These are phyloP conservation scores for Callipepla californica DNA, from an alignment of 2,113 vertebrate species.

Conservation along the genomic window DNA sequence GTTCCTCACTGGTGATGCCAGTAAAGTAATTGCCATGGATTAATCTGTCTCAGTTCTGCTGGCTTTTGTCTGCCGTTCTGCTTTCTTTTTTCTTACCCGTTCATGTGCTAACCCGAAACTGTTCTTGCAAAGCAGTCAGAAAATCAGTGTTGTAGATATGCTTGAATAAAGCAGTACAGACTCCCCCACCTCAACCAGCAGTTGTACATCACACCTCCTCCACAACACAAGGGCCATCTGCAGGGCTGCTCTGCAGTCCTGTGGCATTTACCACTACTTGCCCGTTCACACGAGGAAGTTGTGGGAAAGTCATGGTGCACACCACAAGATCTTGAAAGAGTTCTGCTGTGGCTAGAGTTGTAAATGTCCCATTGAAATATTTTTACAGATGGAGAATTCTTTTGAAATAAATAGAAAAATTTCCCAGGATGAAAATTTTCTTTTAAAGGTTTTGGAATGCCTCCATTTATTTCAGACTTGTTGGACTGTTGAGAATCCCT, in stretches of 20 bases:
- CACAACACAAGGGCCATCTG: background rate
- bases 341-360: conserved; percentile 48
- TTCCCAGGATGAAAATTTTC: conserved; percentile 72
- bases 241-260: background rate
- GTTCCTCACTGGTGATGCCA: background rate
- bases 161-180: background rate
- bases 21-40: background rate
- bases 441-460: conserved; percentile 72
- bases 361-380: conserved; percentile 71
- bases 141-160: background rate
- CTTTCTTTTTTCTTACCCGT: background rate
- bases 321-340: conserved; percentile 61
- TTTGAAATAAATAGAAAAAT: conserved; percentile 75
- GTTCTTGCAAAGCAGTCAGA: background rate
- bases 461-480: conserved; percentile 69
- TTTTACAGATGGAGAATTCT: conserved; percentile 77
- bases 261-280: background rate
- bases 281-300: conserved; percentile 28
- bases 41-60: background rate
- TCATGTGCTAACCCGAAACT: background rate
- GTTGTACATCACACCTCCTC: background rate
- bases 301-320: conserved; percentile 30
- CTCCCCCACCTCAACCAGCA: background rate
- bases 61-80: background rate
- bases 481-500: conserved; percentile 70